A percentile compares a stretch with the other conserved stretches of the same genome.
These are phyloP conservation scores for Papilio protenor DNA, from an alignment of 2,888 invertebrate genomes.

Conservation along the genomic window DNA sequence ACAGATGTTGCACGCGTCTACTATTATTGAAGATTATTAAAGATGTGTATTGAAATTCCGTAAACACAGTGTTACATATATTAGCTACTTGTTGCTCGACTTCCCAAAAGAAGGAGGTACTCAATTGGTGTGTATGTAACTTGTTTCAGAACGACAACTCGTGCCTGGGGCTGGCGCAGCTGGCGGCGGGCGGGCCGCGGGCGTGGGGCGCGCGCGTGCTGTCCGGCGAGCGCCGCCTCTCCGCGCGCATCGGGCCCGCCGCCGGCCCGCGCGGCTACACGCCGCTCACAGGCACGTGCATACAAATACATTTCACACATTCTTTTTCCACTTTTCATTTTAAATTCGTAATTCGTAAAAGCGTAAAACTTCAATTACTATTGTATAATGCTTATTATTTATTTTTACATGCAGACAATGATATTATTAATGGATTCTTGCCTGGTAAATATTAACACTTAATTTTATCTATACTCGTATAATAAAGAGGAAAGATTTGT, in stretches of 20 bases:
- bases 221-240: constrained; percentile 86
- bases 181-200: constrained; percentile 82
- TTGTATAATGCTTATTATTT: constrained; percentile 20
- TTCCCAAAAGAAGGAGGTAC: too few species aligned
- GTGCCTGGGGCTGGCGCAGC: constrained; percentile 88
- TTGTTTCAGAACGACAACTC: constrained; percentile 86
- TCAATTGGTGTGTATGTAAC: not conserved
- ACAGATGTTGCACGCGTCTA: too few species aligned
- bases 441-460: constrained; percentile 58
- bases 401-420: constrained; percentile 76
- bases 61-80: too few species aligned
- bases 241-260: constrained; percentile 92
- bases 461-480: too few species aligned
- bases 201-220: constrained; percentile 90
- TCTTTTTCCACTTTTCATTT: too few species aligned
- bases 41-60: too few species aligned
- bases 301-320: not conserved
- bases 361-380: too few species aligned
- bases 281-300: constrained; percentile 87
- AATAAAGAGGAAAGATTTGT: too few species aligned
- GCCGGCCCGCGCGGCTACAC: constrained; percentile 92
- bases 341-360: too few species aligned
- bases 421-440: constrained; percentile 69
- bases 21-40: too few species aligned
- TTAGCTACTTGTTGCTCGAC: too few species aligned